Evolutionary conservation across 2,888 invertebrate species (phyloP), one percentile per base, ranked within the genome.

Genomic region (Lysandra coridon): DNA sequence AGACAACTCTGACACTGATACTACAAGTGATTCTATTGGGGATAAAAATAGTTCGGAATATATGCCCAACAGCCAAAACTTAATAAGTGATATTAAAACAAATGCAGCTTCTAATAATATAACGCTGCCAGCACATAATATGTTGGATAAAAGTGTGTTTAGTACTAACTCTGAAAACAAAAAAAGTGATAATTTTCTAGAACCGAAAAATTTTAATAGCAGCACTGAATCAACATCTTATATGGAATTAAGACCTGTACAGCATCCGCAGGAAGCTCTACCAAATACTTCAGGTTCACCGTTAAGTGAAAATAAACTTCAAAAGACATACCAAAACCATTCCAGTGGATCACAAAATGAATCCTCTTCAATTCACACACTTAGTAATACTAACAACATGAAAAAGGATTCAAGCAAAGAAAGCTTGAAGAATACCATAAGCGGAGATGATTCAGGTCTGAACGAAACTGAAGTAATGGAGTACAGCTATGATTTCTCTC

Each of bases 181-280:
- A 81, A 79, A 81, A 76, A 83, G 79, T 76, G 81, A 83, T 69
- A 84, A 82, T 82, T 83, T 84, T 79, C 85, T 83, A 82, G 88
- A 87, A 81, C 81, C 87, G 60, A 92, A 90, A 83, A 81, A 85
- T 78, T 81, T 84, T 81, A 86, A 87, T 80, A 92, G 88, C 79
- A 93, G 90, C 81, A 93, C 90, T 86, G 93, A 94, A 78, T 93
- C 93, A 60, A 93, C 93, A 81, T 93, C 94, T 57, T 94, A 93
- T 84, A 83, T 87, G 80, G 92, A 94, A 80, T 82, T 94, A n/a
- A 92, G 91, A 83, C 90, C 93, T 40, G 90, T 88, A 79, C 90
- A 88, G 82, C 83, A 86, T 64, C 82, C 87, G 78, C 91, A 92
- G 84, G 87, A 90, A 81, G 89, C 89, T 80, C 83, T 91, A 82